phyloP scores from a whole-genome alignment of 92 coral and sea anemone species.

The Anthopleura xanthogrammica region DNA sequence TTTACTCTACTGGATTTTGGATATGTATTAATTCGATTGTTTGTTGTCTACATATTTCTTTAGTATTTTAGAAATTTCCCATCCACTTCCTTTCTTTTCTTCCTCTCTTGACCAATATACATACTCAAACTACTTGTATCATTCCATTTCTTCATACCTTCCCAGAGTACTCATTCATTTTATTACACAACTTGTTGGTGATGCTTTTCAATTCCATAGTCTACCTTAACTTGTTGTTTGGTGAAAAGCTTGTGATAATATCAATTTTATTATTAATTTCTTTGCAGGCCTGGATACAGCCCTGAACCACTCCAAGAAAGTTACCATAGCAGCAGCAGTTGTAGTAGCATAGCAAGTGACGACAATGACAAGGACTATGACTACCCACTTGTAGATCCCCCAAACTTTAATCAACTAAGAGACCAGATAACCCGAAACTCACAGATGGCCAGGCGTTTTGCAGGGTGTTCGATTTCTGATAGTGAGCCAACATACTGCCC shows the following conservation, averaged over 20 bases:
- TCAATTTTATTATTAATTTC: not conserved
- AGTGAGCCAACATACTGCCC: conserved; percentile 42
- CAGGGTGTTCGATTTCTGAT: not conserved
- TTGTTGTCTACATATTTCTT: not conserved
- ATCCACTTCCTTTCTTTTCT: not conserved
- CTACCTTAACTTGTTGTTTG: no score
- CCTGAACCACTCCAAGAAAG: conserved; percentile 6
- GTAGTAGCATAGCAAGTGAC: conserved; percentile 18
- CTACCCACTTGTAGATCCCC: conserved; percentile 26
- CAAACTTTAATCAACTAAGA: conserved; percentile 11
- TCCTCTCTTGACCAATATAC: not conserved
- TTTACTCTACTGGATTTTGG: not conserved
- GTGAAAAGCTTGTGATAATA: no score
- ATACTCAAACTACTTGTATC: no score
- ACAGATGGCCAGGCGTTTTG: not conserved
- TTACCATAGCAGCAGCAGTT: not conserved
- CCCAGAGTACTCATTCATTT: no score
- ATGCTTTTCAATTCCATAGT: no score
- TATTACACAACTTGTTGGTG: no score
- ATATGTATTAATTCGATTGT: not conserved
- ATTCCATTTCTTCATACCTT: no score
- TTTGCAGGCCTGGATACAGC: not conserved
- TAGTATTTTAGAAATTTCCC: not conserved
- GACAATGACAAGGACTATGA: conserved; percentile 20
- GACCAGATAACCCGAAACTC: not conserved